Evolutionary conservation across 1,140 invertebrate species (phyloP), one percentile per base, ranked within the genome.

Genomic region (Drosophila biarmipes): DNA sequence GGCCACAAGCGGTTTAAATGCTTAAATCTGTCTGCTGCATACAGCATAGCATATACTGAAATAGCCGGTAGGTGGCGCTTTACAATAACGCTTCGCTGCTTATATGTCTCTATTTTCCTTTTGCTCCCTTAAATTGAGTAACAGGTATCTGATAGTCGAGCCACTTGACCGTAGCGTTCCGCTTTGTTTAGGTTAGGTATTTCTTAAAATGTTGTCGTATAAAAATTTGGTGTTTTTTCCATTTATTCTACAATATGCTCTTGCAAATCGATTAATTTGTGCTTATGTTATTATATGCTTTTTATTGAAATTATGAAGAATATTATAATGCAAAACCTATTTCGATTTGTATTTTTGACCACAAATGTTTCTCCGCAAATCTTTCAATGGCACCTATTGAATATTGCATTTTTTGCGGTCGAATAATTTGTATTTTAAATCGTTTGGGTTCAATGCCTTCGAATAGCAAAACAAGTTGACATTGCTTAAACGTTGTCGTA

Each of bases 341-440:
- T 51, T 49, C 1, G 24, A 7, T n/a, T 51, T 34, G 21, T 66
- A 27, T 66, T 66, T 31, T 11, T 7, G 6, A 10, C 2, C 24
- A 37, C 24, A 49, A 71, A 51, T 38, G 21, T 29, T 35, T 40
- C 15, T 31, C 34, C 24, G 48, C 67, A 72, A 24, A 38, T 15
- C 14, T 37, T 21, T 15, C 12, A 24, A 54, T n/a, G 14, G 17
- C 10, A 21, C 52, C 15, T 10, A 17, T 45, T 63, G 29, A 52
- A 54, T 67, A 68, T 68, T 46, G 61, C 21, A 53, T 46, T 69
- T 46, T 34, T 46, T 68, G 34, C 49, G 40, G 34, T 69, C 46
- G 49, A 48, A 69, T 69, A 69, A 68, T 56, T 55, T 48, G 42
- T 34, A 69, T 69, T 56, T 56, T 54, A 69, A 48, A 68, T 42